Base-by-base conservation (phyloP, 2,113 vertebrate genomes). In the Penelope pileata region DNA sequence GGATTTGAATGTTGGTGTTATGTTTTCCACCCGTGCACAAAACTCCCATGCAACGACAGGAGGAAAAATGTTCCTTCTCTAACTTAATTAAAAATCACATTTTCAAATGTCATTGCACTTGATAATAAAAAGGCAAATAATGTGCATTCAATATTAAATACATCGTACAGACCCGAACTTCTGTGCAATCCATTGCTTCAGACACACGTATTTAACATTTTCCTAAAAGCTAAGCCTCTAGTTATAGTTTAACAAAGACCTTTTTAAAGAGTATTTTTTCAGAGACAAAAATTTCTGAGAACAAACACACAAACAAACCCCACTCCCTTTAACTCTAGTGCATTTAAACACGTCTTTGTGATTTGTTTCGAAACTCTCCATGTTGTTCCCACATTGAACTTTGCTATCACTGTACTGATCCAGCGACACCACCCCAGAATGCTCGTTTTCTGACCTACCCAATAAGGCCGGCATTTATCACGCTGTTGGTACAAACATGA, bases 51-150 rank as follows among this genome's bases (percentile, higher is more conserved):
- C 69, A 96, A 60, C 54, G 74, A 66, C 43, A 72, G 73, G 47
- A 90, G 1, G 1, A 91, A 78, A 93, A 86, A 82, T 59, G 43
- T 79, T 95, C 69, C 76, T 90, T 66, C 86, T 77, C 82, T 73
- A 91, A 67, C 79, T 80, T 40, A 90, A 68, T 64, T 93, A 88
- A 91, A 94, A 96, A 83, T 96, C 85, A 97, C 91, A 93, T 94
- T 97, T 93, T 93, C 60, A 86, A 93, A 94, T 80, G 90, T 90
- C 95, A 97, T 97, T 97, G 95, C 94, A 97, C 97, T 96, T 95
- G 69, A 69, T 54, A 96, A 94, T 88, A 94, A 93, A 96, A 96
- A 96, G 86, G 86, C 73, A 96, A 90, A 88, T 96, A 68, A 91
- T 94, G 88, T 50, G 38, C 22, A 94, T 85, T 90, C 79, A 54